A percentile compares a stretch with the other conserved stretches of the same genome.
Evolutionary conservation across 1,140 invertebrate genomes (phyloP).

Genomic region (Thaumatotibia leucotreta): DNA sequence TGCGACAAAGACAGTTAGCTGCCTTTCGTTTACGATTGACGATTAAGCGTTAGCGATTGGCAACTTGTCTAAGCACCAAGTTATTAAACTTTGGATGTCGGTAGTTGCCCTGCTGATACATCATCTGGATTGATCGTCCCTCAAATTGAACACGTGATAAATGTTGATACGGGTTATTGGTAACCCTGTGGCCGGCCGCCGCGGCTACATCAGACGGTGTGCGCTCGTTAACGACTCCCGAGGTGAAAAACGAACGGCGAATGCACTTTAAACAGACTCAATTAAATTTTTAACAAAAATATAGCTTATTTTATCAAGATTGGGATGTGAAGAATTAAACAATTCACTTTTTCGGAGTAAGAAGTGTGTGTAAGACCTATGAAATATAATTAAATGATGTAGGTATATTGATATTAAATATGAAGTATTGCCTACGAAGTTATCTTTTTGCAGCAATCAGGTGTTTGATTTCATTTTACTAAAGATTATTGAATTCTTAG

Average conservation of each 20-base stretch:
- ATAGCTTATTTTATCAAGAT: conserved; percentile 13
- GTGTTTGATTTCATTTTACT: too few species aligned
- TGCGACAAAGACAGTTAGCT: too few species aligned
- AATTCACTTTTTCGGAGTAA: background rate
- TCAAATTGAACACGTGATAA: background rate
- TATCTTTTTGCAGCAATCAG: too few species aligned
- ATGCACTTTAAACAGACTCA: conserved; percentile 43
- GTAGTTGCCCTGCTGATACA: background rate
- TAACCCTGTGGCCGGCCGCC: conserved; percentile 25
- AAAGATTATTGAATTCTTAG: too few species aligned
- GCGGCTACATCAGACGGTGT: conserved; percentile 65
- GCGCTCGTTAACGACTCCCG: conserved; percentile 59
- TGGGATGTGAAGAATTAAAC: background rate
- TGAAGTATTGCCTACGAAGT: too few species aligned
- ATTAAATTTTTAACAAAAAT: conserved; percentile 49
- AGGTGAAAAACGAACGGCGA: conserved; percentile 58
- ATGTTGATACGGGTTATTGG: background rate
- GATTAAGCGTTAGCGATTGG: too few species aligned
- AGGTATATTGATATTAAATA: too few species aligned
- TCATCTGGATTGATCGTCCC: background rate
- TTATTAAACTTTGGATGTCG: background rate
- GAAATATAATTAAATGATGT: too few species aligned
- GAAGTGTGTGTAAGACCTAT: background rate
- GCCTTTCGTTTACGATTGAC: too few species aligned
- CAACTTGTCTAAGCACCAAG: too few species aligned